Conservation (phyloP, 1,140 invertebrate species). For the Chionoecetes opilio region DNA sequence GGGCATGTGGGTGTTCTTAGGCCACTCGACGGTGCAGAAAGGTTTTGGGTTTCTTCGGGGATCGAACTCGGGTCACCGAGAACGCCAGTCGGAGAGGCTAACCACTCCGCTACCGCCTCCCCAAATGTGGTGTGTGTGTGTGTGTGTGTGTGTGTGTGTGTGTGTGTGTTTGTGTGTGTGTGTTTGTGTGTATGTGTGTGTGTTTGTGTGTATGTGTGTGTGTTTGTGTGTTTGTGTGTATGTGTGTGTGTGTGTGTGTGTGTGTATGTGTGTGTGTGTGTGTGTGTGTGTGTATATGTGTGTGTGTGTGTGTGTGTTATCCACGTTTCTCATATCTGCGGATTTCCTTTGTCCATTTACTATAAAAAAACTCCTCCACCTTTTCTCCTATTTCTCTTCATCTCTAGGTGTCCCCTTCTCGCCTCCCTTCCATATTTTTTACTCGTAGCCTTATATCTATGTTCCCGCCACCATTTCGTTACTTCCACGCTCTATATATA, state of each 20-base stretch:
- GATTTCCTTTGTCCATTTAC: neutral
- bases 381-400: neutral
- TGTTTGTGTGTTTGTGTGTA: neutral
- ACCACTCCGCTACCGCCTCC: too few relatives aligned
- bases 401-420: neutral
- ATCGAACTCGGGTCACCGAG: too few relatives aligned
- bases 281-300: neutral
- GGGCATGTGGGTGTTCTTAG: too few relatives aligned
- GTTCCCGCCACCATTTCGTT: neutral
- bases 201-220: neutral
- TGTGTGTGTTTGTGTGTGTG: neutral
- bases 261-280: neutral
- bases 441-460: neutral
- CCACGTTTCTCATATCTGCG: neutral
- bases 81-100: too few relatives aligned
- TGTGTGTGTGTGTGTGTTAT: neutral
- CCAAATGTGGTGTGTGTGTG: too few relatives aligned
- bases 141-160: neutral
- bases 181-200: neutral
- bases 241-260: conserved; percentile 39
- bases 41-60: too few relatives aligned
- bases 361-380: neutral
- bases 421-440: neutral
- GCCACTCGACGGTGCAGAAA: too few relatives aligned
- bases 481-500: neutral